Base-by-base conservation (phyloP, 2,888 invertebrate genomes). In the Notodonta dromedarius region DNA sequence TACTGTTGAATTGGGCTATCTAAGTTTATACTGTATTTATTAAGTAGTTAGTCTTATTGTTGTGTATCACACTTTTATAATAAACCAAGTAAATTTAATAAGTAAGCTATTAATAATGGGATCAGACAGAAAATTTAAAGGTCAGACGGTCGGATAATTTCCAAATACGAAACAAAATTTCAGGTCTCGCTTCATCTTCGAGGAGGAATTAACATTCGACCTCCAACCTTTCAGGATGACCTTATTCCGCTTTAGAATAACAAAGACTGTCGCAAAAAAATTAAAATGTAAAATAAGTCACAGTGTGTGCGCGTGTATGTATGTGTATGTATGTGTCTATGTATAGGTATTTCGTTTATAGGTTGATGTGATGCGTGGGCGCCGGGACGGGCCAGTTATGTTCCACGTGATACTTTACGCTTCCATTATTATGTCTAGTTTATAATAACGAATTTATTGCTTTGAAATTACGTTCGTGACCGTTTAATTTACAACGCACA, bases 351-450 rank as follows among this genome's bases (percentile, higher is more conserved):
- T 5, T 12, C 24, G 39, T 50, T 14, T 16, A 57, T 50, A 16
- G 24, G 32, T 53, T 63, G 32, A 32, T 52, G 54, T 57, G 57
- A 56, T 62, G 66, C 70, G 74, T 78, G 59, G 71, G 74, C 61
- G 68, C 66, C 56, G 56, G 53, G 52, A 56, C 48, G 59, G 61
- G 55, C 56, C 61, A 73, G 64, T 67, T 62, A 59, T 58, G 61
- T 51, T 58, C 66, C 69, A 71, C 64, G 65, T 70, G 68, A 65
- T 66, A 62, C 51, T 59, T 68, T 64, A 72, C 66, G 57, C 63
- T 62, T 59, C 62, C 46, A 72, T 63, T 71, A 67, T 68, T 68
- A 60, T 70, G 70, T 71, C 66, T 72, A 69, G 57, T 70, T 66
- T 67, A 69, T 65, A 66, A 62, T 64, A 70, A 70, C 57, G 61